These are phyloP conservation scores for Cosmorhoe ocellata DNA, from an alignment of 2,888 invertebrate species.

Conservation along the genomic window DNA sequence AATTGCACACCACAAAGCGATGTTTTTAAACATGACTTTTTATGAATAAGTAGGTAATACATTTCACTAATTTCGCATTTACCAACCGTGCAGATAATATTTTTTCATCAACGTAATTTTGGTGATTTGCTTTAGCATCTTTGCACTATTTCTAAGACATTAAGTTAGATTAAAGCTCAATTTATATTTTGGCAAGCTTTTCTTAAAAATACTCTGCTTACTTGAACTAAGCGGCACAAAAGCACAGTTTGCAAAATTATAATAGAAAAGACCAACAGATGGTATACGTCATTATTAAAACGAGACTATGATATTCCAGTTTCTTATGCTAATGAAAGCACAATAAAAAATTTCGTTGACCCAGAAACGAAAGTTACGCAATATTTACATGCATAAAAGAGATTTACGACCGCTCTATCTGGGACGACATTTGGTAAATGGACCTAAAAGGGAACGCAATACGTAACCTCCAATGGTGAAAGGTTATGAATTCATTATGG, in stretches of 20 bases:
- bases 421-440: constrained; percentile 24
- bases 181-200: no score
- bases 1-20: no score
- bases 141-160: no score
- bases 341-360: constrained; percentile 32
- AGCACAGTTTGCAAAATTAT: constrained; percentile 8
- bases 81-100: no score
- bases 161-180: no score
- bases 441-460: constrained; percentile 26
- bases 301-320: constrained; percentile 20
- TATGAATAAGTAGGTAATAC: no score
- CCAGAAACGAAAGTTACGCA: constrained; percentile 26
- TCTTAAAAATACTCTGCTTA: no score
- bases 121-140: no score
- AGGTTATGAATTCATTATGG: constrained; percentile 16
- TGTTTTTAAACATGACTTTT: no score
- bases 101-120: no score
- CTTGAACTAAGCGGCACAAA: no score
- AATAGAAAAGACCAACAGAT: constrained; percentile 7
- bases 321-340: constrained; percentile 28
- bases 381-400: constrained; percentile 21
- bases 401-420: constrained; percentile 27
- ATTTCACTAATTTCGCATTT: no score
- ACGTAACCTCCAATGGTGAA: constrained; percentile 26
- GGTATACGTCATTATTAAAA: constrained; percentile 2